Conservation (phyloP, 2,113 vertebrate species). For the Anthoscopus minutus region DNA sequence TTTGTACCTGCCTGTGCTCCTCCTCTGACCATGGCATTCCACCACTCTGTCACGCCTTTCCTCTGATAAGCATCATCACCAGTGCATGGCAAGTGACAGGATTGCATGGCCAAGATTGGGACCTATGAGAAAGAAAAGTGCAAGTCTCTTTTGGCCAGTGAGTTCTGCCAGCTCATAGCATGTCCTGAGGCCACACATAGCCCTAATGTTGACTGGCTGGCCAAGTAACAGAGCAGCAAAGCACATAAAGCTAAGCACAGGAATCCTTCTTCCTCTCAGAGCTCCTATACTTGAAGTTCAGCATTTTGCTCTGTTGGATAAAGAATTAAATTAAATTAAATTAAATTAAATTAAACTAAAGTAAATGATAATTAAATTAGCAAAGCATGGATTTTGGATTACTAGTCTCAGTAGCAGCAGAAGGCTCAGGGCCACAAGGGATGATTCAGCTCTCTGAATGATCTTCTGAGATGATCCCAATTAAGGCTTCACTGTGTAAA, state of each 20-base stretch:
- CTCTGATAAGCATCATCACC: background rate
- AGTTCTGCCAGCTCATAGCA: background rate
- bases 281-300: background rate
- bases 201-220: background rate
- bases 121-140: background rate
- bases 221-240: background rate
- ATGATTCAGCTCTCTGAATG: background rate
- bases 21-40: background rate
- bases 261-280: background rate
- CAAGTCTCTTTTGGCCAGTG: background rate
- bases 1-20: background rate
- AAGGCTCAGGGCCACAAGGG: background rate
- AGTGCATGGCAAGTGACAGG: background rate
- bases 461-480: background rate
- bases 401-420: background rate
- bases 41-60: background rate
- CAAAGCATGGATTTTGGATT: background rate
- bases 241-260: background rate
- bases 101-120: background rate
- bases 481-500: background rate
- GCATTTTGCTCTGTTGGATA: background rate
- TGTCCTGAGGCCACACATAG: background rate
- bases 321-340: background rate
- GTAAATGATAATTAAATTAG: background rate
- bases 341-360: background rate